Percentiles rank a stretch among this genome's conserved stretches.
These are phyloP conservation scores for fruit fly (Drosophila melanogaster) DNA, from an alignment of 1,140 invertebrate species.

Conservation along the genomic window DNA sequence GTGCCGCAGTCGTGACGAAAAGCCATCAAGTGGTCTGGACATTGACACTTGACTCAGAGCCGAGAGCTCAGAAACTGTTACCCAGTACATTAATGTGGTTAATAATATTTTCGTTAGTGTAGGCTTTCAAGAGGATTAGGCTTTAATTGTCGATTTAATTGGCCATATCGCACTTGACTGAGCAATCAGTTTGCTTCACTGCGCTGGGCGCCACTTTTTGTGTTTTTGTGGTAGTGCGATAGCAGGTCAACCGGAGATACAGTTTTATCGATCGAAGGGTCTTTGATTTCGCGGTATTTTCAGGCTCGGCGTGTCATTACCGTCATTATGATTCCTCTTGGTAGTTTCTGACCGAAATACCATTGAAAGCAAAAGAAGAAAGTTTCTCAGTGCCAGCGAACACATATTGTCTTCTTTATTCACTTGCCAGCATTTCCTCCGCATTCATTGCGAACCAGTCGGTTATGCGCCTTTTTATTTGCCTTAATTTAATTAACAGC, in stretches of 20 bases:
- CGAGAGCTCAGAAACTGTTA: conserved; percentile 32
- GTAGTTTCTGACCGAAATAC: conserved; percentile 75
- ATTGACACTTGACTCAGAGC: conserved; percentile 72
- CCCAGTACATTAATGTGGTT: conserved; percentile 68
- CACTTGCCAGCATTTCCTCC: conserved; percentile 49
- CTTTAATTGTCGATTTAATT: conserved; percentile 73
- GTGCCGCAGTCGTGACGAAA: conserved; percentile 70
- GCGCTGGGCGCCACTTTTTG: conserved; percentile 3
- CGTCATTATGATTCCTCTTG: conserved; percentile 42
- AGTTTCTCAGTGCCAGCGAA: conserved; percentile 63
- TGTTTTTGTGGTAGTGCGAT: conserved; percentile 1
- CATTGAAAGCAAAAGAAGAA: conserved; percentile 81
- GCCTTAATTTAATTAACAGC: conserved; percentile 79
- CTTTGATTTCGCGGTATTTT: conserved; percentile 29
- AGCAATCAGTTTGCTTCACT: conserved; percentile 10
- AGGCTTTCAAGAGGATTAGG: conserved; percentile 34
- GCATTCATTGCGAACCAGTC: conserved; percentile 63
- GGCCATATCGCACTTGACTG: conserved; percentile 42
- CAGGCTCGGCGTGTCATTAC: conserved; percentile 34
- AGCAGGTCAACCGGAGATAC: conserved; percentile 66
- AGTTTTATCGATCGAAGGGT: conserved; percentile 67
- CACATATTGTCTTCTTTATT: conserved; percentile 43
- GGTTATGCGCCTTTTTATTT: conserved; percentile 72
- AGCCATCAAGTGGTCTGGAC: conserved; percentile 74
- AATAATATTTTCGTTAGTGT: conserved; percentile 23